Conservation (phyloP, 2,797 vertebrate genomes). For the Graptemys geographica region DNA sequence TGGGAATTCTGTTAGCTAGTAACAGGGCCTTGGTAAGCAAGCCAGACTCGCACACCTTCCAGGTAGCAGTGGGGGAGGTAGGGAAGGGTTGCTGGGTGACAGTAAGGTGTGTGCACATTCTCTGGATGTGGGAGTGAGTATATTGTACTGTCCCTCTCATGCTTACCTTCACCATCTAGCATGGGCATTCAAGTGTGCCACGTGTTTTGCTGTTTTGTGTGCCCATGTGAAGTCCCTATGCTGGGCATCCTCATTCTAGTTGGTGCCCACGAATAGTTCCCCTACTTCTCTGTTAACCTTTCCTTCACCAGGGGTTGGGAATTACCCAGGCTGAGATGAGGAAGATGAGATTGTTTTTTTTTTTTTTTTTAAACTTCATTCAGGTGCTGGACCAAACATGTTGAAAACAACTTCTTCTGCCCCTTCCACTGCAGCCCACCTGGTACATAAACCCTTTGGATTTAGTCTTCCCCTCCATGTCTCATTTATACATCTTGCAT, state of each 20-base stretch:
- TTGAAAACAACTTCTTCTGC: background rate
- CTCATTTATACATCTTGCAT: conserved; percentile 25
- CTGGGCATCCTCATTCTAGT: conserved; percentile 16
- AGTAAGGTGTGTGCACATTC: background rate
- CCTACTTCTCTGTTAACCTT: conserved; percentile 1
- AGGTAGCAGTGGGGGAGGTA: background rate
- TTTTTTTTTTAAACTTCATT: conserved; percentile 25
- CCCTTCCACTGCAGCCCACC: conserved; percentile 20
- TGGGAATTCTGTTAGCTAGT: conserved; percentile 30
- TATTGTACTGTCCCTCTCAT: conserved; percentile 16
- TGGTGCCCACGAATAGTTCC: conserved; percentile 11
- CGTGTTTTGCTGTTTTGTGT: no score
- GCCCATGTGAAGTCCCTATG: background rate
- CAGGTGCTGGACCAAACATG: conserved; percentile 26
- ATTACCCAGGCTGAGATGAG: background rate
- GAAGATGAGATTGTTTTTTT: background rate
- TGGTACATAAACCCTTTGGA: conserved; percentile 3
- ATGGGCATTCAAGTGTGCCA: background rate
- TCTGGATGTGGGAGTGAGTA: conserved; percentile 12
- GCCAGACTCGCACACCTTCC: background rate
- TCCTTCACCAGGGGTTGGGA: background rate
- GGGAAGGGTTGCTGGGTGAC: background rate
- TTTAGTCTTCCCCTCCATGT: conserved; percentile 31
- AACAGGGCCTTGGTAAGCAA: conserved; percentile 21
- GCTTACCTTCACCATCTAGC: background rate